Base-by-base conservation (phyloP, 2,797 vertebrate species). In the Melopsittacus undulatus region DNA sequence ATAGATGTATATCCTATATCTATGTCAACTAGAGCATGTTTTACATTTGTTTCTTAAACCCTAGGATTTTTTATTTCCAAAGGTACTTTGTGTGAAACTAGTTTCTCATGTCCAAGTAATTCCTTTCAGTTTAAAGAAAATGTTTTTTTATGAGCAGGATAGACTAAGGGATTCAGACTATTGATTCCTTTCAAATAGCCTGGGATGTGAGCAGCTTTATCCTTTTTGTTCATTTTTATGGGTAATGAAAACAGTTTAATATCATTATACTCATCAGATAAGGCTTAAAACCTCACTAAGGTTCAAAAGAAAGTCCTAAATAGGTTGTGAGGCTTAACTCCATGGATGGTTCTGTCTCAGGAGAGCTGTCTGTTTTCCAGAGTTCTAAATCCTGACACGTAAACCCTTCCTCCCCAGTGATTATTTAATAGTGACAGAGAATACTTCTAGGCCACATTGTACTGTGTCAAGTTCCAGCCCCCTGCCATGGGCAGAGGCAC, bases 231-330 rank as follows among this genome's bases (percentile, higher is more conserved):
- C 92, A 29, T 92, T 93, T 95, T 92, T 78, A 85, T 87, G 66
- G 77, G 51, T 92, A 96, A 95, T 95, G 93, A 94, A 96, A 96
- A 74, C 94, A 95, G 87, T 94, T 96, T 97, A 92, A 97, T 96
- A 83, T 90, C 94, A 94, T 97, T 96, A 94, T 46, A 32, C 90
- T 96, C 79, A 96, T 97, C 94, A 95, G 94, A 95, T 93, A 89
- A 93, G 70, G 90, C 85, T 97, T 92, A 92, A 93, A 94, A 95
- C 91, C 89, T 81, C 87, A 13, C 72, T 22, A 4, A 78, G 83
- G 62, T 92, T 89, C 83, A 94, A 91, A 97, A 91, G 78, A 81
- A 90, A 91, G 74, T 69, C 80, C 80, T 87, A 42, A 91, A 85
- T 43, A 90, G 92, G 63, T 95, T 78, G 72, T 21, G 82, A 95